phyloP scores from a whole-genome alignment of 2,797 vertebrate species.

The Crypturellus tataupa region DNA sequence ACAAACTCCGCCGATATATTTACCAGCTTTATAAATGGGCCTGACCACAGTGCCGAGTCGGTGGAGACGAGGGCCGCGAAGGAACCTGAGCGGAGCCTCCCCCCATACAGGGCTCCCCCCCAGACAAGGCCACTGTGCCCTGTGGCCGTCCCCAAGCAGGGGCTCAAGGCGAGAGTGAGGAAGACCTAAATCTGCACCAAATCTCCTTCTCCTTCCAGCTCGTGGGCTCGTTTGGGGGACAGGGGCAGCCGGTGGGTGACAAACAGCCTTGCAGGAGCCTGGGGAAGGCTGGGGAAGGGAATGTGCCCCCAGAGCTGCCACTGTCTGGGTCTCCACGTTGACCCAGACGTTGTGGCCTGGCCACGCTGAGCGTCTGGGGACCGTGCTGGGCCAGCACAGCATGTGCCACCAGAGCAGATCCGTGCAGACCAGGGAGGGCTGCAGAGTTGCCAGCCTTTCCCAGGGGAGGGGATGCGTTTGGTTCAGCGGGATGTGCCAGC shows the following conservation, averaged over 20 bases:
- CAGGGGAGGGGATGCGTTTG: background rate
- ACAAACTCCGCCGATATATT: conserved; percentile 83
- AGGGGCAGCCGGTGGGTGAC: background rate
- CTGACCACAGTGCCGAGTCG: conserved; percentile 79
- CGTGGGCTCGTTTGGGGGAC: background rate
- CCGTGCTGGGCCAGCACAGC: background rate
- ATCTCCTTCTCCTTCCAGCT: background rate
- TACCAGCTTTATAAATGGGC: conserved; percentile 86
- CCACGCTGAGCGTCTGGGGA: background rate
- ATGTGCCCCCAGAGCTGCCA: background rate
- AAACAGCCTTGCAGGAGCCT: background rate
- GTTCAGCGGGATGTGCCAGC: background rate
- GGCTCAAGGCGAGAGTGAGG: background rate
- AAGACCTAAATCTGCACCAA: background rate
- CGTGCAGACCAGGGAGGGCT: background rate
- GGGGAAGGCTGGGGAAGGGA: background rate
- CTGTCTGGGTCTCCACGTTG: background rate
- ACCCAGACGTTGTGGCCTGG: background rate
- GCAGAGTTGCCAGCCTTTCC: background rate
- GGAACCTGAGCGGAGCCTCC: background rate
- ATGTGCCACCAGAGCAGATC: background rate
- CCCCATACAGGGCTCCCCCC: background rate
- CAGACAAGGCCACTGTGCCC: fast-evolving
- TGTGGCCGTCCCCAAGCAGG: background rate
- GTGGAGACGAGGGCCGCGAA: conserved; percentile 50